Conservation (phyloP, 2,113 vertebrate species). For the Conger conger region DNA sequence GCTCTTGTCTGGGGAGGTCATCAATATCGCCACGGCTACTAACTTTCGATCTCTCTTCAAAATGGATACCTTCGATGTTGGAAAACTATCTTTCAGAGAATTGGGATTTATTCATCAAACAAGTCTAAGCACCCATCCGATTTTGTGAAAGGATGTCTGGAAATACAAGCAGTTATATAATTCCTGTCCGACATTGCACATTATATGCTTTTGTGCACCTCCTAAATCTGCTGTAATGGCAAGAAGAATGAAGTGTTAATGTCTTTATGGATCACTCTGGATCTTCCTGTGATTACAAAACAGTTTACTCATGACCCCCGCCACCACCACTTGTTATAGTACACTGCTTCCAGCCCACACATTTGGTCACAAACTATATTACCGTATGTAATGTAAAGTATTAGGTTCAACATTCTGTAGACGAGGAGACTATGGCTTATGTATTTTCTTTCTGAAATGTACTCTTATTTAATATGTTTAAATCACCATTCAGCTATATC, state of each 20-base stretch:
- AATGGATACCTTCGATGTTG: conserved; percentile 73
- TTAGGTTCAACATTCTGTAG: too few species aligned
- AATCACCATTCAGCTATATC: too few species aligned
- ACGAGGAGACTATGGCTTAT: too few species aligned
- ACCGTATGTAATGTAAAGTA: too few species aligned
- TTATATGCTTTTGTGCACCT: conserved; percentile 23
- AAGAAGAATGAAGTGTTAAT: conserved; percentile 52
- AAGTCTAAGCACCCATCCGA: background rate
- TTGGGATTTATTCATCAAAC: conserved; percentile 71
- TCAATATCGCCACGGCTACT: conserved; percentile 74
- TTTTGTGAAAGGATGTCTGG: background rate
- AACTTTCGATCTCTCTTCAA: conserved; percentile 75
- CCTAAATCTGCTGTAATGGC: conserved; percentile 40
- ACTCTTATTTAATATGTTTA: too few species aligned
- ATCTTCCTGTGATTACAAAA: conserved; percentile 50
- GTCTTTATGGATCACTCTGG: conserved; percentile 54
- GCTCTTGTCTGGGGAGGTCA: conserved; percentile 78
- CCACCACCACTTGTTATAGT: too few species aligned
- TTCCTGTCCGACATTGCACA: background rate
- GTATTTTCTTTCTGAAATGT: too few species aligned
- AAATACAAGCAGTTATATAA: background rate
- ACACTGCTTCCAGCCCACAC: too few species aligned
- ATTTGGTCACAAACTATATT: background rate
- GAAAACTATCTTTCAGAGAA: conserved; percentile 76
- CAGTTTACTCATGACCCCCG: conserved; percentile 29